Conservation (phyloP, 1,140 invertebrate species). For the Parapsyche elsis region DNA sequence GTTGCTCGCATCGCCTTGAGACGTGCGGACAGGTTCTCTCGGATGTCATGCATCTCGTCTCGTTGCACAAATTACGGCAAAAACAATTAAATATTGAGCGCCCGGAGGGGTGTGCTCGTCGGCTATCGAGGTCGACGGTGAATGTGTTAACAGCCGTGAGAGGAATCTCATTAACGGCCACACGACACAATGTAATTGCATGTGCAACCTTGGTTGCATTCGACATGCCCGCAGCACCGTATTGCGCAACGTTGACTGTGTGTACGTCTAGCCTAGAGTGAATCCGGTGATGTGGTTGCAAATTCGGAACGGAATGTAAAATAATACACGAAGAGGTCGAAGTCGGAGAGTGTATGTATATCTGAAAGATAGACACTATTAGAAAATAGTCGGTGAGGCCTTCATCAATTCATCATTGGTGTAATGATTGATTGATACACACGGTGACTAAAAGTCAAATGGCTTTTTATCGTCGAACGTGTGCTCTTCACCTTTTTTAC, state of each 20-base stretch:
- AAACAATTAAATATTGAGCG: conserved; percentile 3
- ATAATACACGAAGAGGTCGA: too few relatives aligned
- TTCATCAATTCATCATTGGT: too few relatives aligned
- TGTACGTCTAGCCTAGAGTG: not conserved
- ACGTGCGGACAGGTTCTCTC: not conserved
- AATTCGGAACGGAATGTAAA: too few relatives aligned
- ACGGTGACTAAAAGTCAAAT: too few relatives aligned
- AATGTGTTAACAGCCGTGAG: conserved; percentile 40
- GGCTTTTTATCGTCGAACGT: too few relatives aligned
- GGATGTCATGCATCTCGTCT: not conserved
- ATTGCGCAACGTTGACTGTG: conserved; percentile 6
- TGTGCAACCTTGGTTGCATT: conserved; percentile 44
- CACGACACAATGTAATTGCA: conserved; percentile 36
- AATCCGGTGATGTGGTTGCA: not conserved
- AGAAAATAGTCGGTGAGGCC: too few relatives aligned
- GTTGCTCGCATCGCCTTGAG: conserved; percentile 11
- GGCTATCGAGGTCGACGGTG: conserved; percentile 26
- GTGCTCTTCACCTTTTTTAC: too few relatives aligned
- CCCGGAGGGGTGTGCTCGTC: not conserved
- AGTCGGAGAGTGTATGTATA: too few relatives aligned
- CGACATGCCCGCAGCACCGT: conserved; percentile 16
- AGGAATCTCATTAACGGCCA: conserved; percentile 38
- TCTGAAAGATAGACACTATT: too few relatives aligned
- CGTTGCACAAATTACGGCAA: not conserved
- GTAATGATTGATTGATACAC: too few relatives aligned